Evolutionary conservation across 2,888 invertebrate genomes (phyloP), one percentile per base, ranked within the genome.

Genomic region (Fabriciana adippe): DNA sequence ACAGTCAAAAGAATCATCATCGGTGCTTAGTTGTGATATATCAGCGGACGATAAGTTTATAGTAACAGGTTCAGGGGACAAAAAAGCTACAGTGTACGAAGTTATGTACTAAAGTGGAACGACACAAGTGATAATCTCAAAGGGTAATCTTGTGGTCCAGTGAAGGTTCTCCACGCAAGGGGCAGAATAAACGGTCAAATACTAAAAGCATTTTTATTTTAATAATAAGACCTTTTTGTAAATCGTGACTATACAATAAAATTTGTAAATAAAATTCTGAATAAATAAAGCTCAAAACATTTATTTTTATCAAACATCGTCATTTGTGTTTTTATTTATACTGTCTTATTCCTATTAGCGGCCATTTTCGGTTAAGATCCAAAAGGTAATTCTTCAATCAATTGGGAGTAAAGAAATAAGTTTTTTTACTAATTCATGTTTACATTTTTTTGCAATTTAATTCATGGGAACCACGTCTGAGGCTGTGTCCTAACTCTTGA

Each of bases 1-100:
- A 41, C 93, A 97, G 97, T 96, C 97, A 61, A 98, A 99, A 93
- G 99, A 99, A 93, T 97, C 98, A 66, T 98, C 98, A 79, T 99
- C 99, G 83, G 99, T 99, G 85, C 94, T 99, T 81, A 98, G 98
- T 93, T 99, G 99, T 94, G 99, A 99, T 94, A 98, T 99, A 91
- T 98, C 99, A 74, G 95, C 97, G 71, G 99, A 99, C 90, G 99
- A 99, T 93, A 98, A 98, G 91, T 99, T 97, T 93, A 98, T 99
- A 81, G 98, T 99, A 80, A 99, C 99, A 59, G 99, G 99, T 73
- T 98, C 98, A 54, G 99, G 99, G 68, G 99, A 99, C 91, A 99
- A 99, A 92, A 99, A 99, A 89, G 99, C 99, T 76, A 99, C 98
- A 64, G 96, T 99, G 75, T 99, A 99, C 90, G 98, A 99, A 95